Evolutionary conservation across 2,113 vertebrate genomes (phyloP), one percentile per base, ranked within the genome.

Genomic region (Dermatemys mawii): DNA sequence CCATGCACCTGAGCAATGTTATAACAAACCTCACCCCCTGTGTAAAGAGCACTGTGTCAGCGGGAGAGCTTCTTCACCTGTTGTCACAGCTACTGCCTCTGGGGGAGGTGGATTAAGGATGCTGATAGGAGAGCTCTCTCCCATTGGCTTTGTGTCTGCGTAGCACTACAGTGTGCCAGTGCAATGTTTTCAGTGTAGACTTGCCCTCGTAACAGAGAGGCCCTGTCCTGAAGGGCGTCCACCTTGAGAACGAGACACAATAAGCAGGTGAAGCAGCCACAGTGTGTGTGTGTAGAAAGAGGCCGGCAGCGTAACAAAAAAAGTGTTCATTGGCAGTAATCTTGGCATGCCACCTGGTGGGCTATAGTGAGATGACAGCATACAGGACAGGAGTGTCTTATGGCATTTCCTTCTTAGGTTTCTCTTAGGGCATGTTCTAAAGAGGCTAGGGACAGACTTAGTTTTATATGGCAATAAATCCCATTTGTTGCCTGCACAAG

Each of bases 231-330:
- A 46, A 78, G 78, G 46, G 6, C 1, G 9, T 3, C 2, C 13
- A 0, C 35, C 16, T n/a, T 0, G 9, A 54, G 14, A 50, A 53
- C 4, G 8, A 83, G 70, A 27, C 11, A 14, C 57, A 38, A 13
- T 2, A 6, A 2, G 7, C 53, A 6, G 6, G 2, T 0, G 22
- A 46, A 14, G 6, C 5, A 14, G 8, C 5, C 24, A 7, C 24
- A 60, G 53, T 21, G 9, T 48, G 27, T 2, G 35, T 0, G 19
- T 29, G 38, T 50, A 41, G 63, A 44, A 81, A 79, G 73, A 0
- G 35, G 17, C 16, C 3, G 83, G 2, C 22, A 35, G 83, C n/a
- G 78, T 17, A 86, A 29, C 7, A 32, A n/a, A 35, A 32, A n/a
- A 35, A 6, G 11, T 16, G 7, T 11, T 76, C 41, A 13, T 27